A percentile compares a stretch with the other conserved stretches of the same genome.
Evolutionary conservation across 1,140 invertebrate genomes (phyloP).

Genomic region (Zaprionus africanus): DNA sequence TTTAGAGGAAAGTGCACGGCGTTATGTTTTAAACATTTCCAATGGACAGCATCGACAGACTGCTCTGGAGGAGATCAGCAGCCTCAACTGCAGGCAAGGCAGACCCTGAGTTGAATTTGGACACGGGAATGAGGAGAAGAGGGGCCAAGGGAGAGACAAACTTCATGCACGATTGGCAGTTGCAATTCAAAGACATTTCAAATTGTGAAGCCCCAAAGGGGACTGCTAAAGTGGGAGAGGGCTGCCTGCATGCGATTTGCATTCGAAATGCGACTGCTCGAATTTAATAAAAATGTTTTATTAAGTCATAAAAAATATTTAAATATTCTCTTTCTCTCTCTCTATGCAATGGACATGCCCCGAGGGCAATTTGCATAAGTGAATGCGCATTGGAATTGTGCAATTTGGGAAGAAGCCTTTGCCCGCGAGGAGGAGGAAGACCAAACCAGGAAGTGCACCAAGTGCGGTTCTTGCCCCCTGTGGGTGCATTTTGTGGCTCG

Average conservation of each 20-base stretch:
- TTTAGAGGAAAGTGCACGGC: conserved; percentile 74
- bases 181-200: conserved; percentile 82
- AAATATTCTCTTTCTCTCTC: conserved; percentile 58
- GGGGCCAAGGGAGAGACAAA: conserved; percentile 6
- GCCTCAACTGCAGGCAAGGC: not conserved
- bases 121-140: not conserved
- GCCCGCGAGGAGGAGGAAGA: not conserved
- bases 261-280: conserved; percentile 73
- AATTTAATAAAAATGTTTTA: conserved; percentile 83
- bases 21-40: conserved; percentile 76
- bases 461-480: conserved; percentile 32
- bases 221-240: not conserved
- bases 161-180: conserved; percentile 82
- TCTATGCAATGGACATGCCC: conserved; percentile 35
- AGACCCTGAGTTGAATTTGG: conserved; percentile 24
- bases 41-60: conserved; percentile 12
- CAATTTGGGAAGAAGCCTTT: conserved; percentile 53
- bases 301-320: conserved; percentile 82
- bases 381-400: conserved; percentile 78
- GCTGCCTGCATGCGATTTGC: conserved; percentile 70
- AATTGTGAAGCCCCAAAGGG: conserved; percentile 60
- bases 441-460: conserved; percentile 68
- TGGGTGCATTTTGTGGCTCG: conserved; percentile 1
- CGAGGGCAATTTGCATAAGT: conserved; percentile 66
- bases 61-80: conserved; percentile 16